Percentiles rank a stretch among this genome's conserved stretches.
These are phyloP conservation scores for Drosophila hydei DNA, from an alignment of 1,140 invertebrate species.

Conservation along the genomic window DNA sequence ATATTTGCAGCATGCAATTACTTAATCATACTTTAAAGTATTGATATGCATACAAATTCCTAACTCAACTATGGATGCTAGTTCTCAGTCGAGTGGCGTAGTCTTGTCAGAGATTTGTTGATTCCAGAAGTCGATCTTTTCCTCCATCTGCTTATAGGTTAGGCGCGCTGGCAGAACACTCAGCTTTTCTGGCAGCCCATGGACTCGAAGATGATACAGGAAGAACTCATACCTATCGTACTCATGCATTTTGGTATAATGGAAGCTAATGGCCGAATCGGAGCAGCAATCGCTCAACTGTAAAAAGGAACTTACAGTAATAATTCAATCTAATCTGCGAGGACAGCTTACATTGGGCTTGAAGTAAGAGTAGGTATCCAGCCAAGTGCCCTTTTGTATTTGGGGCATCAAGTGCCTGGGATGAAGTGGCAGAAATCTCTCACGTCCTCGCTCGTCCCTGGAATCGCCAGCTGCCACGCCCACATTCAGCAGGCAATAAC, in stretches of 20 bases:
- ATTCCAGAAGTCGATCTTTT: constrained; percentile 55
- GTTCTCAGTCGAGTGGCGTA: background rate
- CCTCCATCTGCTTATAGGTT: constrained; percentile 42
- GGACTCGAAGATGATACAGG: constrained; percentile 93
- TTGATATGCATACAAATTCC: too few relatives aligned
- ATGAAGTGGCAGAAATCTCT: constrained; percentile 89
- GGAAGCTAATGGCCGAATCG: constrained; percentile 94
- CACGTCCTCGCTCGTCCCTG: constrained; percentile 91
- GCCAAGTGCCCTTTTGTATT: constrained; percentile 84
- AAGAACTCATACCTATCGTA: constrained; percentile 96
- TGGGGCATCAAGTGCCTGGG: constrained; percentile 92
- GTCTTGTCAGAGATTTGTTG: constrained; percentile 40
- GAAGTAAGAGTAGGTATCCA: constrained; percentile 56
- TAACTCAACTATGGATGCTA: background rate
- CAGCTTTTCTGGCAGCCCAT: constrained; percentile 85
- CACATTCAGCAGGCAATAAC: constrained; percentile 93
- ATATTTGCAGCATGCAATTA: too few relatives aligned
- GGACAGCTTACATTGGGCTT: constrained; percentile 85
- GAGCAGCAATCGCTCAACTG: constrained; percentile 93
- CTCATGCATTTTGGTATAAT: constrained; percentile 92
- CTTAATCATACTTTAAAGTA: too few relatives aligned
- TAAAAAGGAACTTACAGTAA: constrained; percentile 41
- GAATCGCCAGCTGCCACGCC: constrained; percentile 94
- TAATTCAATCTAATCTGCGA: background rate
- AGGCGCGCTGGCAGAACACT: constrained; percentile 38